Conservation (phyloP, 1,140 invertebrate species). For the Lordiphosa mommai region DNA sequence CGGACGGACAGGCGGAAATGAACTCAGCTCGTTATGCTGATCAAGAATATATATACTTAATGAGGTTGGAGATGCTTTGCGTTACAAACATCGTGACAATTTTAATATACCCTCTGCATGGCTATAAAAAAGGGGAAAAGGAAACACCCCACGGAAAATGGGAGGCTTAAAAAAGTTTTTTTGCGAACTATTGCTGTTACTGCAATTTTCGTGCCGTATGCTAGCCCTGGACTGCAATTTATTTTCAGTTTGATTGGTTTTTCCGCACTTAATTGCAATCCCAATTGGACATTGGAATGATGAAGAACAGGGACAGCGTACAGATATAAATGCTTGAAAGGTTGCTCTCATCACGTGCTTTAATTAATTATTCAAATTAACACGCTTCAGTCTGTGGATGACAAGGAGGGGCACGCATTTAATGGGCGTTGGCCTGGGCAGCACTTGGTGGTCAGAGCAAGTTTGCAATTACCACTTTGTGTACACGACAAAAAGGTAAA, state of each 20-base stretch:
- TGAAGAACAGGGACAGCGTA: background rate
- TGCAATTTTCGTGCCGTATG: constrained; percentile 40
- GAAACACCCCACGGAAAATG: background rate
- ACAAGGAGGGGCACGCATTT: constrained; percentile 23
- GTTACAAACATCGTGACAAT: too few relatives aligned
- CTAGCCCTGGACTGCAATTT: constrained; percentile 51
- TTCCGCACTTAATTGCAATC: constrained; percentile 61
- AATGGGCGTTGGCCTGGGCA: constrained; percentile 50
- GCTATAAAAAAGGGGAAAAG: constrained; percentile 1
- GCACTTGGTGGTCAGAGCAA: constrained; percentile 66
- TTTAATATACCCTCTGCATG: too few relatives aligned
- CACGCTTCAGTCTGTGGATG: constrained; percentile 47
- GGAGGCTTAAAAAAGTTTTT: background rate
- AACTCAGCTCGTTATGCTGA: too few relatives aligned
- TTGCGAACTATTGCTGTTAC: constrained; percentile 18
- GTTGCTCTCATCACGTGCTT: constrained; percentile 67
- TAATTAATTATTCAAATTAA: constrained; percentile 79
- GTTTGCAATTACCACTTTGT: constrained; percentile 24
- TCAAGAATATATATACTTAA: too few relatives aligned
- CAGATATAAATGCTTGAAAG: constrained; percentile 48
- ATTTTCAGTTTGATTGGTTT: constrained; percentile 68
- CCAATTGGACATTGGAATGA: constrained; percentile 21
- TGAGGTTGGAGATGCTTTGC: too few relatives aligned
- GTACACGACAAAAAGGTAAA: constrained; percentile 31
- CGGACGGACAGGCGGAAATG: too few relatives aligned